These are phyloP conservation scores for Sebastes miniatus DNA, from an alignment of 2,797 vertebrate genomes.

Conservation along the genomic window DNA sequence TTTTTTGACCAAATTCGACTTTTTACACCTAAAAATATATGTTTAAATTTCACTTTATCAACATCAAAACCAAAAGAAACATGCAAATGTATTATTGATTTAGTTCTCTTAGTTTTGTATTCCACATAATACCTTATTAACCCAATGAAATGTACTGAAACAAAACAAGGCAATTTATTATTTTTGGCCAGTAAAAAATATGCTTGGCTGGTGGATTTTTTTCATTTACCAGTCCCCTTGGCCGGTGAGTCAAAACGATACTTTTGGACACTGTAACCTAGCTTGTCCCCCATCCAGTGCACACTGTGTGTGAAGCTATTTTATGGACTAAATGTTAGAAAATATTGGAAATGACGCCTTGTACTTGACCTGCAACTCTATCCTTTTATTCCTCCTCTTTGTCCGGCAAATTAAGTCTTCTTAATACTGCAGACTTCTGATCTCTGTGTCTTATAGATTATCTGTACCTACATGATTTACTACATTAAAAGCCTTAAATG, in stretches of 20 bases:
- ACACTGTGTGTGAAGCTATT: neutral
- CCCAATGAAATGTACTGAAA: too few relatives aligned
- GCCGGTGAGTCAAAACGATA: too few relatives aligned
- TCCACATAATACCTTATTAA: too few relatives aligned
- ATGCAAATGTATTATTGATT: neutral
- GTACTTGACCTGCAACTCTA: neutral
- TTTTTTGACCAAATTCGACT: neutral
- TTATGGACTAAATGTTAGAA: constrained; percentile 25
- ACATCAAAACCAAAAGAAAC: neutral
- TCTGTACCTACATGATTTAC: constrained; percentile 47
- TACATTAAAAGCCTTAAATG: constrained; percentile 51
- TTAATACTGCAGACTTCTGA: constrained; percentile 9
- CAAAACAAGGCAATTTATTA: neutral
- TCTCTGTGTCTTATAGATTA: constrained; percentile 30
- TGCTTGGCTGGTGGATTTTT: neutral
- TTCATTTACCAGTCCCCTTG: neutral
- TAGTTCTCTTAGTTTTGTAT: neutral
- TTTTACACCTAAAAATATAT: neutral
- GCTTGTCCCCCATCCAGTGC: neutral
- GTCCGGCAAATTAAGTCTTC: constrained; percentile 18
- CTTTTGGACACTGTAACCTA: neutral
- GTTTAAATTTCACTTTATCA: neutral
- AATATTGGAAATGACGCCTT: constrained; percentile 11
- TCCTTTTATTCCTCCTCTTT: constrained; percentile 3
- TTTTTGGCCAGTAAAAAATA: neutral